Base-by-base conservation (phyloP, 2,113 vertebrate species). In the Pomatorhinus ruficollis region DNA sequence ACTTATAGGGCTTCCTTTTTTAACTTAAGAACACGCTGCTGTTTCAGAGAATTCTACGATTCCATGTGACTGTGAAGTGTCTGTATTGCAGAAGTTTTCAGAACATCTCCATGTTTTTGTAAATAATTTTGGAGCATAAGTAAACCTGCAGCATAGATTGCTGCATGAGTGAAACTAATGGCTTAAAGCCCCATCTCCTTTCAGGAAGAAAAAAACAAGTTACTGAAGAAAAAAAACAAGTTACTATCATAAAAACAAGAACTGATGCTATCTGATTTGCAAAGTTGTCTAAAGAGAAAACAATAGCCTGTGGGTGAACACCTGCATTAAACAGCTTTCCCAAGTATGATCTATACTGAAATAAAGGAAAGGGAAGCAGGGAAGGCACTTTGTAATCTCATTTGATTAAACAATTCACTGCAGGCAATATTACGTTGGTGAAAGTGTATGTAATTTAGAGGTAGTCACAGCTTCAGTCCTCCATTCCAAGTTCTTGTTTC, bases 401-500 rank as follows among this genome's bases (percentile, higher is more conserved):
- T 90, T 75, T 93, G 63, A 83, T 84, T 84, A 66, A 89, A 88
- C 83, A 65, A 93, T 90, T 83, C 81, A 86, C 18, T 56, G 74
- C 72, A 91, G 71, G 87, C 71, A 75, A 53, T 24, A 84, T 13
- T 47, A 89, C 13, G 19, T 6, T 59, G 42, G 81, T 84, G 61
- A 71, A 66, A 80, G 17, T 66, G 28, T 11, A 89, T 0, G 25
- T 15, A 54, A 74, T 60, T 71, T 50, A 23, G 37, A 82, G 68
- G 88, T 44, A 71, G 72, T 49, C 63, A 74, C 30, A 76, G 59
- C 59, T 89, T 97, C 98, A 95, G 49, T 97, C 94, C 96, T 98
- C 98, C 98, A 98, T 98, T 96, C 99, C 99, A 96, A 99, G 97
- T 93, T 99, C 98, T 94, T 99, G 99, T 94, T 98, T 99, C 96